These are phyloP conservation scores for Drosophila buzzatii DNA, from an alignment of 2,888 invertebrate species.

Conservation along the genomic window DNA sequence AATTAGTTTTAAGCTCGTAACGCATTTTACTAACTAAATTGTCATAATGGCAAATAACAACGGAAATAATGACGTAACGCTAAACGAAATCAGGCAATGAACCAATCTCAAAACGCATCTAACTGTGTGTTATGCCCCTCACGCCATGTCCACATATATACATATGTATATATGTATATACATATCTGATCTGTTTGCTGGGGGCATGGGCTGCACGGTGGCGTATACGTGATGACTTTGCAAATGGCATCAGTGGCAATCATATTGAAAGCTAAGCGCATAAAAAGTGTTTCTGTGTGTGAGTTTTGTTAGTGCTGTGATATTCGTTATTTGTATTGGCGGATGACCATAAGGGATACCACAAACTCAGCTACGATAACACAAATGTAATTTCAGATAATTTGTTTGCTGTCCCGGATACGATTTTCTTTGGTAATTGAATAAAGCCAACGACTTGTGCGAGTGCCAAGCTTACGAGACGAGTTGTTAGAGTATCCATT, in stretches of 20 bases:
- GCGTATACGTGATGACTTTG: conserved; percentile 80
- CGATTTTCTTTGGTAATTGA: conserved; percentile 53
- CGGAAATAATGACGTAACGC: conserved; percentile 74
- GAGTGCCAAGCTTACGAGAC: conserved; percentile 12
- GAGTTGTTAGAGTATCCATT: not conserved
- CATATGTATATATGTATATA: not conserved
- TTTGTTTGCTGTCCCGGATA: conserved; percentile 65
- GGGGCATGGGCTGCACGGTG: conserved; percentile 32
- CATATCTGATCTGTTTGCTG: conserved; percentile 11
- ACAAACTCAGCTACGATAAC: conserved; percentile 42
- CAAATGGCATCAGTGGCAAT: conserved; percentile 70
- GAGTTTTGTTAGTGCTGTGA: conserved; percentile 37
- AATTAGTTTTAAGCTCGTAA: conserved; percentile 81
- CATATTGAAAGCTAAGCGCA: conserved; percentile 70
- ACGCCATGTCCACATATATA: not conserved
- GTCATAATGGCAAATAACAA: conserved; percentile 81
- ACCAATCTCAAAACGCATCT: conserved; percentile 63
- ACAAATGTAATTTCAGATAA: conserved; percentile 64
- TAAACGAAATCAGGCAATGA: conserved; percentile 64
- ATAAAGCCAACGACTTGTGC: conserved; percentile 37
- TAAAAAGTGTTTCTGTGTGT: conserved; percentile 58
- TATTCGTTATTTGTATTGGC: conserved; percentile 55
- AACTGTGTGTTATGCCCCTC: conserved; percentile 33
- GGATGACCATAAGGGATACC: conserved; percentile 58
- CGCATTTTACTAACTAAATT: conserved; percentile 78